A percentile compares a stretch with the other conserved stretches of the same genome.
These are phyloP conservation scores for Saccostrea echinata DNA, from an alignment of 1,140 invertebrate species.

Conservation along the genomic window DNA sequence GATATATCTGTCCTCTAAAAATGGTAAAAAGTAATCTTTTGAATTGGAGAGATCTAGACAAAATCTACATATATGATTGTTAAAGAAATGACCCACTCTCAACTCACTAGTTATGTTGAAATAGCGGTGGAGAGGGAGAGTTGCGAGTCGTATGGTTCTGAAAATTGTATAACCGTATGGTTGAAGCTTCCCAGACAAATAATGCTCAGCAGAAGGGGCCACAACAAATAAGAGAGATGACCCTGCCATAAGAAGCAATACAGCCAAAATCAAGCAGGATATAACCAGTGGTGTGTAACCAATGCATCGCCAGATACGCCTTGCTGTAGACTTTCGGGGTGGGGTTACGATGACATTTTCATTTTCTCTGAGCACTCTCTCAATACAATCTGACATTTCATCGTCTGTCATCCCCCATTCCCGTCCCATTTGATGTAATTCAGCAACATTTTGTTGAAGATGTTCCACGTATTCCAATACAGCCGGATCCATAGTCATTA, in stretches of 20 bases:
- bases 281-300: slow-evolving; percentile 34
- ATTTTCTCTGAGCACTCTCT: slow-evolving; percentile 52
- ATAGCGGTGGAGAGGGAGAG: slow-evolving; percentile 50
- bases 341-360: slow-evolving; percentile 5
- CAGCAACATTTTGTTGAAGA: slow-evolving; percentile 60
- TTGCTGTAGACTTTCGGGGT: slow-evolving; percentile 9
- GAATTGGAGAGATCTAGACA: no score
- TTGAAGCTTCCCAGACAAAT: slow-evolving; percentile 43
- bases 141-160: slow-evolving; percentile 46
- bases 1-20: no score
- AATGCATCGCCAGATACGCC: slow-evolving; percentile 49
- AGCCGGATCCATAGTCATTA: background rate
- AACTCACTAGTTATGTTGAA: slow-evolving; percentile 53
- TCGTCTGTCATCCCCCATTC: slow-evolving; percentile 63
- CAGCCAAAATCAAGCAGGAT: background rate
- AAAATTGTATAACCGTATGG: slow-evolving; percentile 56
- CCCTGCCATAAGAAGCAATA: background rate
- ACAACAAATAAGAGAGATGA: background rate
- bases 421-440: slow-evolving; percentile 57
- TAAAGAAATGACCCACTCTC: background rate
- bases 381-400: slow-evolving; percentile 62
- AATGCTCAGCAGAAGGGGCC: slow-evolving; percentile 24
- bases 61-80: no score
- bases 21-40: no score
- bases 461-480: background rate